phyloP scores from a whole-genome alignment of 2,888 invertebrate genomes.

The Heliconius cydno region DNA sequence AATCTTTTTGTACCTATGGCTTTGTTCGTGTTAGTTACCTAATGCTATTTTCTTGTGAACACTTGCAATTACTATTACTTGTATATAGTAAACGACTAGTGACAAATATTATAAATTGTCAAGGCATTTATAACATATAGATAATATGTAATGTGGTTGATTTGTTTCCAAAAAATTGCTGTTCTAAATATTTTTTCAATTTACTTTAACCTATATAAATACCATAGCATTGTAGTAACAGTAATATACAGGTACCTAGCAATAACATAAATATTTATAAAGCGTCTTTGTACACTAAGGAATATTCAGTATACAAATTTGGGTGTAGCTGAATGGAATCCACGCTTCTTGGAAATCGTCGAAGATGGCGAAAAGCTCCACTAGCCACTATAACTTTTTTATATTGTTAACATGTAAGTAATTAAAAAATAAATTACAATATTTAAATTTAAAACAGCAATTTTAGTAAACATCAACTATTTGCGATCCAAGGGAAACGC shows the following conservation, averaged over 20 bases:
- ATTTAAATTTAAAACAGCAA: background rate
- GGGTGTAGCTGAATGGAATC: too few species aligned
- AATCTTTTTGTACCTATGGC: background rate
- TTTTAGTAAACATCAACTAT: background rate
- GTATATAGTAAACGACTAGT: constrained; percentile 7
- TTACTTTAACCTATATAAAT: too few species aligned
- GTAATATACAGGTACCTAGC: too few species aligned
- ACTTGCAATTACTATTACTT: background rate
- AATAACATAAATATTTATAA: too few species aligned
- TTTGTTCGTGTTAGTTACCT: background rate
- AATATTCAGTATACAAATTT: too few species aligned
- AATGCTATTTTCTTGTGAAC: background rate
- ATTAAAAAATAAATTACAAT: background rate
- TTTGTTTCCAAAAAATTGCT: background rate
- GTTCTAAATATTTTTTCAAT: background rate
- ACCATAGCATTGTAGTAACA: too few species aligned
- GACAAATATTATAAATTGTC: background rate
- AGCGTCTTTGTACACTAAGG: too few species aligned
- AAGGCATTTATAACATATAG: background rate
- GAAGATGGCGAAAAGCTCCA: too few species aligned
- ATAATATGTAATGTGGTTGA: background rate
- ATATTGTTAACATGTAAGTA: background rate
- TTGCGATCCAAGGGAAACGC: background rate
- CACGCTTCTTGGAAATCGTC: too few species aligned
- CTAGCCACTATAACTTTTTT: background rate